Percentiles rank a stretch among this genome's conserved stretches.
Conservation (phyloP, 2,797 vertebrate species). For the Harpagifer antarcticus region DNA sequence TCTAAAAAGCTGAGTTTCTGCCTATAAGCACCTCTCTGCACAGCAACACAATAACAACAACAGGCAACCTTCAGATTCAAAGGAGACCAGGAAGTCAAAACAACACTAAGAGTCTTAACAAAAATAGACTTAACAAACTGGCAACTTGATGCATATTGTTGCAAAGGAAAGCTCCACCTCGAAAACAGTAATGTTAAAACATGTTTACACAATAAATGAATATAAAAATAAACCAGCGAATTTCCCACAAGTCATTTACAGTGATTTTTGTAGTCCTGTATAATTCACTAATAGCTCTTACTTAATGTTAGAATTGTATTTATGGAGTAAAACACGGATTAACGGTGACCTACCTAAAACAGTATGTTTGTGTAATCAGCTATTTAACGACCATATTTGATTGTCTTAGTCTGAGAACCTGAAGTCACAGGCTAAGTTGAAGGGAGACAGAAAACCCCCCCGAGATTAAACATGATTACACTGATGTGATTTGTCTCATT, state of each 20-base stretch:
- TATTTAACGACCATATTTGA: slow-evolving; percentile 34
- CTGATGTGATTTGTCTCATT: slow-evolving; percentile 82
- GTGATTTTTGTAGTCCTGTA: not conserved
- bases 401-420: slow-evolving; percentile 38
- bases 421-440: slow-evolving; percentile 38
- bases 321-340: not conserved
- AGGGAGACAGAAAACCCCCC: slow-evolving; percentile 56
- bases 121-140: not conserved
- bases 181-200: not conserved
- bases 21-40: too few relatives aligned
- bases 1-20: too few relatives aligned
- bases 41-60: too few relatives aligned
- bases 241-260: not conserved
- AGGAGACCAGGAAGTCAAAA: too few relatives aligned
- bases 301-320: not conserved
- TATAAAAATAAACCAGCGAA: not conserved
- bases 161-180: not conserved
- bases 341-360: slow-evolving; percentile 3
- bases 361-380: slow-evolving; percentile 41
- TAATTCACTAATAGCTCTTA: not conserved
- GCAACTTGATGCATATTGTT: not conserved
- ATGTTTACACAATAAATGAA: not conserved
- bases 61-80: too few relatives aligned
- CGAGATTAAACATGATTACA: slow-evolving; percentile 77
- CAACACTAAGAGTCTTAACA: too few relatives aligned